These are phyloP conservation scores for Caenorhabditis sp. DNA, from an alignment of 2,888 invertebrate genomes.

Conservation along the genomic window DNA sequence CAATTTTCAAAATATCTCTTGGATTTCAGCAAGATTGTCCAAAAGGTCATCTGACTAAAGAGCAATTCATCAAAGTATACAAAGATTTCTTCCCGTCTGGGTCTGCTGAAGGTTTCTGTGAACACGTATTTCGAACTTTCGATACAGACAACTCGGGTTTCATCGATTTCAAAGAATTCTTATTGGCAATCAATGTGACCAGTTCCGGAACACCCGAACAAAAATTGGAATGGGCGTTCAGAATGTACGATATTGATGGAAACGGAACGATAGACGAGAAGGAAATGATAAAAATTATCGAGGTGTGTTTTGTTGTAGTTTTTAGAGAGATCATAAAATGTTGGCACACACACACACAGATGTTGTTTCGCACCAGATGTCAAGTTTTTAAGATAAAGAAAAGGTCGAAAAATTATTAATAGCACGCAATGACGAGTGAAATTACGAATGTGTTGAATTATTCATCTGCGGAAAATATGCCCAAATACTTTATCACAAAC, in stretches of 20 bases:
- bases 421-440: neutral
- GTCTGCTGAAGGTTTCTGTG: constrained; percentile 71
- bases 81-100: constrained; percentile 72
- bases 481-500: neutral
- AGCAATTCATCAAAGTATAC: constrained; percentile 72
- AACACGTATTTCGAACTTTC: constrained; percentile 72
- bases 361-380: neutral
- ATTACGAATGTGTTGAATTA: neutral
- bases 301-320: constrained; percentile 76
- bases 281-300: constrained; percentile 98
- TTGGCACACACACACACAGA: too few relatives aligned
- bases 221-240: constrained; percentile 97
- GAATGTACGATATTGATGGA: constrained; percentile 97
- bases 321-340: too few relatives aligned
- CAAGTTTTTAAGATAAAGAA: neutral
- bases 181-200: constrained; percentile 95
- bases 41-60: constrained; percentile 71
- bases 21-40: constrained; percentile 71
- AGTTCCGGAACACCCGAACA: constrained; percentile 96
- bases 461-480: neutral
- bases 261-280: constrained; percentile 97
- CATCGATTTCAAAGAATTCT: constrained; percentile 84
- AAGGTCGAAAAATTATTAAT: neutral
- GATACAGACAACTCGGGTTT: constrained; percentile 92
- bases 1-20: too few relatives aligned